Percentiles rank a stretch among this genome's conserved stretches.
phyloP scores from a whole-genome alignment of 2,888 invertebrate genomes.

The Hylaea fasciaria region DNA sequence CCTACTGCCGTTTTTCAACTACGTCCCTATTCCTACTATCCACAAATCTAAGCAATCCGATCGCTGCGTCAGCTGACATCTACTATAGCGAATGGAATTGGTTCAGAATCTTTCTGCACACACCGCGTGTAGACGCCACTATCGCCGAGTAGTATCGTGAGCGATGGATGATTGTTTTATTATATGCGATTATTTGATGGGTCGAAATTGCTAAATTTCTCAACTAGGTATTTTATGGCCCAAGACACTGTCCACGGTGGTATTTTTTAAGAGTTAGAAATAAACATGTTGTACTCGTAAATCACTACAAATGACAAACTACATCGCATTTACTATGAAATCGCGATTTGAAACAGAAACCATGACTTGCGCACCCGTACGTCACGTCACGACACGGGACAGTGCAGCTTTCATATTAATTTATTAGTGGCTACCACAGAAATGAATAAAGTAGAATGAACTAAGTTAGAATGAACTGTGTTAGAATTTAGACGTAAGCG shows the following conservation, averaged over 20 bases:
- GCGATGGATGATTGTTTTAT: conserved; percentile 14
- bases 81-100: conserved; percentile 40
- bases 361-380: too few relatives aligned
- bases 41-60: conserved; percentile 37
- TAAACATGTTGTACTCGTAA: too few relatives aligned
- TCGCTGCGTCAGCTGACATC: conserved; percentile 38
- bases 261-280: too few relatives aligned
- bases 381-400: conserved; percentile 1
- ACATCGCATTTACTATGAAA: neutral
- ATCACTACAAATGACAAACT: too few relatives aligned
- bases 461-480: too few relatives aligned
- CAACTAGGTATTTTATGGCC: too few relatives aligned
- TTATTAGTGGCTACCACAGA: conserved; percentile 10
- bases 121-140: conserved; percentile 4
- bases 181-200: too few relatives aligned
- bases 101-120: conserved; percentile 37
- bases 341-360: conserved; percentile 3
- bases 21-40: conserved; percentile 23
- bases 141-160: conserved; percentile 3
- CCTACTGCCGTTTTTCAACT: conserved; percentile 9
- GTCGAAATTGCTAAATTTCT: too few relatives aligned
- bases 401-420: conserved; percentile 17
- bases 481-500: too few relatives aligned
- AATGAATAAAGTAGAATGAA: conserved; percentile 7
- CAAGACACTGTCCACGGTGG: too few relatives aligned